Base-by-base conservation (phyloP, 1,140 invertebrate genomes). In the Caenorhabditis remanei region DNA sequence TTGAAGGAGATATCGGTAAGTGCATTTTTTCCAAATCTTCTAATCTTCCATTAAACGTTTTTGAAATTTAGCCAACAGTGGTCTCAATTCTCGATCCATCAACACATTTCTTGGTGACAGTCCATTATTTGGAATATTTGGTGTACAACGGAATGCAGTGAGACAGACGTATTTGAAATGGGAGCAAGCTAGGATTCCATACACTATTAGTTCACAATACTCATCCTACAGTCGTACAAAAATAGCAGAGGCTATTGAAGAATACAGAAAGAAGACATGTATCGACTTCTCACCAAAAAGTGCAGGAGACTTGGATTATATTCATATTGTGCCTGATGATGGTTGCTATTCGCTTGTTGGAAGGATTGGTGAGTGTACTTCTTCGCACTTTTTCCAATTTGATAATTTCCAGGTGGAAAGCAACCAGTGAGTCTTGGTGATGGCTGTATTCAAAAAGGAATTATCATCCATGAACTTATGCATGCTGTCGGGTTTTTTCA, bases 401-500 rank as follows among this genome's bases (percentile, higher is more conserved):
- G 16, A 53, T 55, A 24, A 32, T 83, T 87, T 91, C 21, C 67
- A 92, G 91, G 91, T 40, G 91, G 91, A 65, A 93, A 92, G 88
- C 91, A 92, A 84, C 90, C 91, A 53, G 90, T 92, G 16, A 90
- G 89, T 46, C 84, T 90, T 14, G 90, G 90, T 14, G 89, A 90
- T 46, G 90, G 90, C 8, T 90, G 90, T 55, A 90, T 90, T 82
- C 89, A 90, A 61, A 90, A 90, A 83, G 95, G 95, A 7, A 94
- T 94, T 4, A 93, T 95, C 21, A 92, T 95, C 53, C 95, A 95
- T 89, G 95, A 95, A 92, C 92, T 95, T 8, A 93, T 95, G 89
- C 95, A 95, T 89, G 94, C 95, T 0, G 88, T 95, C 1, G 95
- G 95, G n/a, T 95, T 95, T 90, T 94, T 91, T 58, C 93, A 93